Evolutionary conservation across 2,797 vertebrate species (phyloP), one percentile per base, ranked within the genome.

Genomic region (Pitangus sulphuratus): DNA sequence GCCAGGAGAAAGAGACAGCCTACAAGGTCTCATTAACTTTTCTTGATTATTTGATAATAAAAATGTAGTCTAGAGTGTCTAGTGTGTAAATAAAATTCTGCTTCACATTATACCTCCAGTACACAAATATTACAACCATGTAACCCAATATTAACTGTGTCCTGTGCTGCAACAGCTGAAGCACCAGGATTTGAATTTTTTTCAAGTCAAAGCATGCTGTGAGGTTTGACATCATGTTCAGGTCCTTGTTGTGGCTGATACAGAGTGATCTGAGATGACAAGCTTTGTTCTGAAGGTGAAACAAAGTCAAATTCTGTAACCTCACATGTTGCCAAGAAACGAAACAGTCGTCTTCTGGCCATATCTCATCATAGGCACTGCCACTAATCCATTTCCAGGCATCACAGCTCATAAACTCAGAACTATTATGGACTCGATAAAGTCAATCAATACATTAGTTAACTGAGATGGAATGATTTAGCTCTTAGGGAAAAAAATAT

Each of bases 381-480:
- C 86, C 78, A 84, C 88, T 93, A 93, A 95, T 90, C 95, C 81
- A 95, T 94, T 96, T 90, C 84, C 87, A 95, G 90, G 81, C 86
- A 90, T 84, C 86, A 91, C 92, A 95, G 94, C 88, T 95, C 91
- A 96, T 93, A 94, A 95, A 93, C 71, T 94, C 90, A 90, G 90
- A 94, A 90, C 93, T 92, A 83, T 91, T 95, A 96, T 11, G 60
- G 80, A 90, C 88, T 95, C 64, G 0, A 94, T 93, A 94, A 96
- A 95, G 70, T 84, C 74, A 83, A 79, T 96, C 90, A 42, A 96
- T 95, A 75, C 72, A 94, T 95, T 97, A 92, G 94, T 89, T 92
- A 96, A 96, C 78, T 89, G 84, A 95, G 90, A 95, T 87, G 84
- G 93, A 96, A 96, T 93, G 74, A 95, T 96, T 94, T 92, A 92